Base-by-base conservation (phyloP, 1,140 invertebrate genomes). In the Ooceraea biroi region DNA sequence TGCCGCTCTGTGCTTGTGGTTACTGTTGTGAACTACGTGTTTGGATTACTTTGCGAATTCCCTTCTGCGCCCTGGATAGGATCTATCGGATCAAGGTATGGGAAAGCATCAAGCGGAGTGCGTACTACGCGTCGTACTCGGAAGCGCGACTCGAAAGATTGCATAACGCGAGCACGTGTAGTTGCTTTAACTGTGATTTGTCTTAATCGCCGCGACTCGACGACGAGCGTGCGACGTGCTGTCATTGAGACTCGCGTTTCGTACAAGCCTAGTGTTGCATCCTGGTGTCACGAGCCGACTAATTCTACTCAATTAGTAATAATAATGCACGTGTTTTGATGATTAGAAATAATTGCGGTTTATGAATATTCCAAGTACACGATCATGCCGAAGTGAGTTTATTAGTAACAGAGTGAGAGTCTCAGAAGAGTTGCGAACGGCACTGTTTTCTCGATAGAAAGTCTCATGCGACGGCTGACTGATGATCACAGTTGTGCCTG, bases 1-100 rank as follows among this genome's bases (percentile, higher is more conserved):
- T 69, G 48, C 25, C 36, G 36, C 36, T n/a, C 11, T 46, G 22
- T 48, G 52, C 44, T n/a, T 60, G 85, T 84, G 86, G 11, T 77
- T 52, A 25, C 25, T 52, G 12, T 50, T 73, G 44, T 65, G 84
- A 44, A 22, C 46, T 10, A 41, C 50, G 44, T 58, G 36, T 84
- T 58, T 88, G 86, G 86, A 87, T 87, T 88, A 88, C 41, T 48
- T 63, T 52, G 17, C 48, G 84, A 66, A 73, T 86, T 68, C 50
- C 63, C 11, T 44, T 11, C 27, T n/a, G n/a, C 60, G 14, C 7
- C 2, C 22, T 50, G 46, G 73, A 80, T 80, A 46, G 65, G 25
- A 80, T 27, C 50, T 27, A 69, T 17, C 11, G 14, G 4, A 22
- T 27, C 30, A 57, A 88, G 85, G 78, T 87, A 84, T 3, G 55